A percentile compares a stretch with the other conserved stretches of the same genome.
Evolutionary conservation across 2,797 vertebrate species (phyloP).

Genomic region (Parauchenoglanis punctatus): DNA sequence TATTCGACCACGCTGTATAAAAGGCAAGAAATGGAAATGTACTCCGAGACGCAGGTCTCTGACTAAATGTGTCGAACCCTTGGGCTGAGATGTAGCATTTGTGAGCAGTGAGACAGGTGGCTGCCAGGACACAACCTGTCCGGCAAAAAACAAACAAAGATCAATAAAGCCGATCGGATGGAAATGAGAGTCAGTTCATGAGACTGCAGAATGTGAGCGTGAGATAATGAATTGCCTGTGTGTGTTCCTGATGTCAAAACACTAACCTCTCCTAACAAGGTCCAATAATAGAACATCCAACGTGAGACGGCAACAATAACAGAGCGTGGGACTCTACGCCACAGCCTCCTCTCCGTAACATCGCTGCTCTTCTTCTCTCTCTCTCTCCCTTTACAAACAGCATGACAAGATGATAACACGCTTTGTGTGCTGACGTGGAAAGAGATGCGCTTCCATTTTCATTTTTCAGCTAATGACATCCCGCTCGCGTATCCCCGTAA

Average conservation of each 20-base stretch:
- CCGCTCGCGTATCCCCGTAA: background rate
- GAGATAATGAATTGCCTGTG: background rate
- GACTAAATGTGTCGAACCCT: background rate
- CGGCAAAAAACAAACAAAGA: background rate
- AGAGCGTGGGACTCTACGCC: background rate
- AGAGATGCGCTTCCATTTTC: slow-evolving; percentile 2
- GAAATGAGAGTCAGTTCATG: background rate
- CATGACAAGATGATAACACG: background rate
- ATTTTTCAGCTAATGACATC: slow-evolving; percentile 1
- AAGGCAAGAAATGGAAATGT: background rate
- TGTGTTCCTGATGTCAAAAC: background rate
- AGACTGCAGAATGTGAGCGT: background rate
- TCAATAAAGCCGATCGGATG: background rate
- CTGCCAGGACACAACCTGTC: background rate
- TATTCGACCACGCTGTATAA: background rate
- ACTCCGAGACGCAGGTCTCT: background rate
- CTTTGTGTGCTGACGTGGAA: background rate
- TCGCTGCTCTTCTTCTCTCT: background rate
- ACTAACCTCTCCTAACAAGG: slow-evolving; percentile 31
- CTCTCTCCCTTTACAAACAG: background rate
- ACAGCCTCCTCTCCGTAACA: background rate
- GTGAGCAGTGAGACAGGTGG: too few species aligned
- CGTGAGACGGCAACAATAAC: background rate
- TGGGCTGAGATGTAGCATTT: background rate
- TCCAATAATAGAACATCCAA: slow-evolving; percentile 29